Evolutionary conservation across 2,888 invertebrate genomes (phyloP), one percentile per base, ranked within the genome.

Genomic region (Synergus japonicus): DNA sequence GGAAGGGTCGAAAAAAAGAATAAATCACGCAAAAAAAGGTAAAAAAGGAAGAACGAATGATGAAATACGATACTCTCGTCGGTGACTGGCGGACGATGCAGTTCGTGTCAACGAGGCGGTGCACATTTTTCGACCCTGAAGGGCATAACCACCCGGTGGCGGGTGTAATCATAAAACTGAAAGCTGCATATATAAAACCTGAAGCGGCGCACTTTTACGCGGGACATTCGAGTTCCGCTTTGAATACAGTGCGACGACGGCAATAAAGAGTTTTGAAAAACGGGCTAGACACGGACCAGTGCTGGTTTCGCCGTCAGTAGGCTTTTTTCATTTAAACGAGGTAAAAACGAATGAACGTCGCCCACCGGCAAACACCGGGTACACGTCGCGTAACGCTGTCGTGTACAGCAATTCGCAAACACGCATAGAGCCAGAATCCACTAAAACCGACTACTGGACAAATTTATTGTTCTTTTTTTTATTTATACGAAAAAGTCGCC

Each of bases 181-280:
- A 83, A 81, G 81, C 80, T 78, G 77, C 80, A 78, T 83, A 80
- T 82, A 85, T 85, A 85, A 85, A 85, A 85, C 81, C n/a, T 83
- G 84, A 84, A 85, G 83, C 82, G 85, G 79, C 81, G 82, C 84
- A 84, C 83, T 84, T 83, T 82, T 81, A 83, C 79, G 77, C 82
- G 80, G 82, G 81, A 85, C 83, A 85, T 83, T 85, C 81, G 81
- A 83, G 83, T 84, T 85, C 82, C 85, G 87, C 86, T 90, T 89
- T 90, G 90, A 90, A 90, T 90, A 89, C 87, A 89, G 85, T 86
- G 87, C 83, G 84, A 86, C 86, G 84, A 85, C 85, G 87, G 88
- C 91, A 89, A 91, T 91, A 90, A 91, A 91, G 89, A 89, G 88
- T 89, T 91, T 91, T 91, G 90, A 91, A 90, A 91, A 91, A 91